Evolutionary conservation across 2,113 vertebrate genomes (phyloP).

Genomic region (Poicephalus meyeri): DNA sequence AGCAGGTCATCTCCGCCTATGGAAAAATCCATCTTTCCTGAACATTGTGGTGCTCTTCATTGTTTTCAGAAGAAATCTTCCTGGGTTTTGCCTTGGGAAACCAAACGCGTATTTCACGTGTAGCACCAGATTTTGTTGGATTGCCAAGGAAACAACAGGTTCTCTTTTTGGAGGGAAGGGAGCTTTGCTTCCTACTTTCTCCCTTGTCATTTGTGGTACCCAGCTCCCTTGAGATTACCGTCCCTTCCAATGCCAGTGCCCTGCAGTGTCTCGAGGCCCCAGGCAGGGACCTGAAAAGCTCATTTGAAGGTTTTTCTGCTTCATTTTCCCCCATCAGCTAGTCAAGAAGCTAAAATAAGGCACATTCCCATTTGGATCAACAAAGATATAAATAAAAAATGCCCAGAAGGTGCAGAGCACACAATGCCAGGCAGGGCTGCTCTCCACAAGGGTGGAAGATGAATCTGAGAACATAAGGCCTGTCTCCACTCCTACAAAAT

Average conservation of each 20-base stretch:
- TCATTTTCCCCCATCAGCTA: background rate
- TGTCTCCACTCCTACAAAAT: background rate
- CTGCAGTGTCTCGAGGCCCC: rapidly evolving
- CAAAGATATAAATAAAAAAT: background rate
- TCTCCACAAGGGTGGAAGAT: background rate
- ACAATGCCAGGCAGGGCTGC: background rate
- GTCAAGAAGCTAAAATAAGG: background rate
- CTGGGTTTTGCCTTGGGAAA: constrained; percentile 27
- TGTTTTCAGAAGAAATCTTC: background rate
- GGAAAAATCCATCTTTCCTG: background rate
- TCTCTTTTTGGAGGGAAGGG: background rate
- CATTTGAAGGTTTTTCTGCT: background rate
- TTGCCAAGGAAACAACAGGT: constrained; percentile 36
- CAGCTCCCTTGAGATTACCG: background rate
- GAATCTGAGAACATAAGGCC: background rate
- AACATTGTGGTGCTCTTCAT: background rate
- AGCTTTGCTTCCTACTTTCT: background rate
- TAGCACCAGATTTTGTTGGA: background rate
- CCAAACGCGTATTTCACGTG: constrained; percentile 12
- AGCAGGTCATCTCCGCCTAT: background rate
- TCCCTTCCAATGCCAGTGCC: background rate
- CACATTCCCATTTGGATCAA: background rate
- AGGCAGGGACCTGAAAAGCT: background rate
- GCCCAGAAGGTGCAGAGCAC: constrained; percentile 37
- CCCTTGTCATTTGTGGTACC: background rate